Conservation (phyloP, 2,113 vertebrate species). For the Coryphaenoides rupestris region DNA sequence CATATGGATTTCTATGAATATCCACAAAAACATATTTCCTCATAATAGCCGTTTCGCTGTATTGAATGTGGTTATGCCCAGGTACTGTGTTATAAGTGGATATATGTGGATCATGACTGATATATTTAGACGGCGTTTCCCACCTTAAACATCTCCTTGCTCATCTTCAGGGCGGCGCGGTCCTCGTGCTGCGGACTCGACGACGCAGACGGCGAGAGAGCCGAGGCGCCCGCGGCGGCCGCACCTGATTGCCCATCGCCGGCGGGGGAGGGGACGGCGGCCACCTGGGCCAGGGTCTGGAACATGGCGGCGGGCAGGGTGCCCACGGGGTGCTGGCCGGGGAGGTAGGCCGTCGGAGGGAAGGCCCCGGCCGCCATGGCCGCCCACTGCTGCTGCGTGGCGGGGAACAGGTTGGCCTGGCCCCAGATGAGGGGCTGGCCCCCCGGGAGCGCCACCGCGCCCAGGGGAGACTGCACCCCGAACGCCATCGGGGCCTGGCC, state of each 20-base stretch:
- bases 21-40: no score
- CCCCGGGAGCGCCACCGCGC: slow-evolving; percentile 82
- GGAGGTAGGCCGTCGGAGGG: slow-evolving; percentile 93
- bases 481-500: slow-evolving; percentile 90
- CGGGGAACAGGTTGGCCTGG: slow-evolving; percentile 90
- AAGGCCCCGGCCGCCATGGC: slow-evolving; percentile 91
- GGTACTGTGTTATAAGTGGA: no score
- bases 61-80: no score
- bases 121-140: no score
- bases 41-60: no score
- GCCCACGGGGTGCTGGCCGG: slow-evolving; percentile 93
- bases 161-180: slow-evolving; percentile 82
- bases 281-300: slow-evolving; percentile 74
- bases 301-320: slow-evolving; percentile 96
- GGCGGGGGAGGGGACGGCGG: slow-evolving; percentile 80
- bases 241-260: slow-evolving; percentile 80
- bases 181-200: slow-evolving; percentile 88
- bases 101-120: no score
- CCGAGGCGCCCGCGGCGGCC: slow-evolving; percentile 74
- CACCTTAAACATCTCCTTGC: slow-evolving; percentile 93
- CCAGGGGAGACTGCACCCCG: slow-evolving; percentile 72
- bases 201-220: slow-evolving; percentile 77
- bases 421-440: slow-evolving; percentile 95
- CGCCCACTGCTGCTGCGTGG: slow-evolving; percentile 95
- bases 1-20: no score